Conservation (phyloP, 2,888 invertebrate genomes). For the Cylloceria caligata region DNA sequence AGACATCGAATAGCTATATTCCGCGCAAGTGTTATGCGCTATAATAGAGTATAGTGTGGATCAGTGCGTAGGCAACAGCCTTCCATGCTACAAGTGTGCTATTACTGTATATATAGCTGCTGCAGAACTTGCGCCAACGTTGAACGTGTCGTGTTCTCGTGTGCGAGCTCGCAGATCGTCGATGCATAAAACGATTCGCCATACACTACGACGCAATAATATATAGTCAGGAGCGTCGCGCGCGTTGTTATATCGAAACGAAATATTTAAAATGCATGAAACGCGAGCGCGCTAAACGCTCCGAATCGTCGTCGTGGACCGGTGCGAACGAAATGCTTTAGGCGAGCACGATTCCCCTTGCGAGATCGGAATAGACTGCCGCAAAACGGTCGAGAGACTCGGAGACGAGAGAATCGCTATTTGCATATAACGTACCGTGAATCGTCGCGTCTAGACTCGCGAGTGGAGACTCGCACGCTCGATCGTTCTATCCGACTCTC, state of each 20-base stretch:
- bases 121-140: conserved; percentile 2
- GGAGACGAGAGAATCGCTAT: conserved; percentile 32
- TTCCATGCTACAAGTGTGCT: neutral
- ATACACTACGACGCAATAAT: neutral
- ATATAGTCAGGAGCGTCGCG: conserved; percentile 20
- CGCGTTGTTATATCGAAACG: conserved; percentile 14
- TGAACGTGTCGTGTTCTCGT: conserved; percentile 9
- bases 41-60: conserved; percentile 53
- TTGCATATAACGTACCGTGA: conserved; percentile 12
- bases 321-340: neutral
- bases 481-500: conserved; percentile 26
- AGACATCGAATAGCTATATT: neutral
- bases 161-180: neutral
- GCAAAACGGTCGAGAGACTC: conserved; percentile 24
- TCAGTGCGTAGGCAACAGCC: conserved; percentile 52
- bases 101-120: neutral
- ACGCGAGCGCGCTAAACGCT: conserved; percentile 37
- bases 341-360: conserved; percentile 1
- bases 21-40: conserved; percentile 15
- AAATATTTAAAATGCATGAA: conserved; percentile 53
- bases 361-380: conserved; percentile 51
- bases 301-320: conserved; percentile 36
- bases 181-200: conserved; percentile 17
- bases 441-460: conserved; percentile 56
- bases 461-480: conserved; percentile 27